Evolutionary conservation across 2,113 vertebrate species (phyloP).

Genomic region (Lepus europaeus): DNA sequence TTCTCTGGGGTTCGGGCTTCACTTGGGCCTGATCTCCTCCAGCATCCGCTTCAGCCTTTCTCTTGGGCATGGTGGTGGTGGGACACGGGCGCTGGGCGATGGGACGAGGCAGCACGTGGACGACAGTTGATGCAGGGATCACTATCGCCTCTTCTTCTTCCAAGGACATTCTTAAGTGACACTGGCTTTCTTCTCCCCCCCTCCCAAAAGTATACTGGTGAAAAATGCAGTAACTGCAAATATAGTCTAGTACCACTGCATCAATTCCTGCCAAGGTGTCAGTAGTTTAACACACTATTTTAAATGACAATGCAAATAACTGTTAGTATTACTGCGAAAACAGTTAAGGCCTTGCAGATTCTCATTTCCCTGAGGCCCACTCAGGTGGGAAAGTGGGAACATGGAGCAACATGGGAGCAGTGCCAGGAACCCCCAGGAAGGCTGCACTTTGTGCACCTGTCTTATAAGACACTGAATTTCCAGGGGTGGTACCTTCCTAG

Average conservation of each 20-base stretch:
- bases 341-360: background rate
- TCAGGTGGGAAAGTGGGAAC: background rate
- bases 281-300: background rate
- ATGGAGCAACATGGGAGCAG: background rate
- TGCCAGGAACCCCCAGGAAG: background rate
- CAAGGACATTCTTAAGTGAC: background rate
- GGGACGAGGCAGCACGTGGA: too few species aligned
- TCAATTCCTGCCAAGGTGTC: background rate
- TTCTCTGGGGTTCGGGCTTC: too few species aligned
- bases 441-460: background rate
- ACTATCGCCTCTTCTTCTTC: too few species aligned
- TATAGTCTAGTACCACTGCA: background rate
- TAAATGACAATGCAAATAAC: background rate
- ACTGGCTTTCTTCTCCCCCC: background rate
- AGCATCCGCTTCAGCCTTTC: too few species aligned
- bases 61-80: too few species aligned
- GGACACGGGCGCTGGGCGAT: too few species aligned
- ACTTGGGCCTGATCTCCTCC: too few species aligned
- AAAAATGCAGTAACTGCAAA: background rate
- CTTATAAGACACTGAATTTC: background rate
- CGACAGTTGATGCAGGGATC: too few species aligned
- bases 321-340: background rate
- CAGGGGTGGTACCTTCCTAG: background rate
- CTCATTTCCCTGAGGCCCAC: background rate
- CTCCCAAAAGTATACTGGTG: background rate